These are phyloP conservation scores for Brachyistius frenatus DNA, from an alignment of 2,113 vertebrate species.

Conservation along the genomic window DNA sequence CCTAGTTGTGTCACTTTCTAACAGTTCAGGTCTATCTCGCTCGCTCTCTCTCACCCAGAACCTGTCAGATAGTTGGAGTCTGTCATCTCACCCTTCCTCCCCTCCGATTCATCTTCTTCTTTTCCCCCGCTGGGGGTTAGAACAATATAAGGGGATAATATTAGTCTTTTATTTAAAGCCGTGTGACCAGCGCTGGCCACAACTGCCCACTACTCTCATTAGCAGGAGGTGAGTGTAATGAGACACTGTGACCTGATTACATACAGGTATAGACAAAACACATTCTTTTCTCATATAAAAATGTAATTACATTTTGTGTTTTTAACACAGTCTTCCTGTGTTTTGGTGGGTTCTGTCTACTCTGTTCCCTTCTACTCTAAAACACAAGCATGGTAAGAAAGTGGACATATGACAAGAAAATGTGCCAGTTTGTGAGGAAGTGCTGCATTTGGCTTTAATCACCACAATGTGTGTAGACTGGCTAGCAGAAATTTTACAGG, in stretches of 20 bases:
- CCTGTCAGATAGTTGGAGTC: constrained; percentile 73
- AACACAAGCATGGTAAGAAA: constrained; percentile 4
- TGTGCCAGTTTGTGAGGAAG: constrained; percentile 16
- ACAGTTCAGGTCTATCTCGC: constrained; percentile 69
- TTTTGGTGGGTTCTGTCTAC: not conserved
- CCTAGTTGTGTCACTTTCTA: constrained; percentile 96
- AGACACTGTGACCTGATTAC: constrained; percentile 19
- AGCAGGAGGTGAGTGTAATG: constrained; percentile 16
- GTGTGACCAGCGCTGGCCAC: constrained; percentile 51
- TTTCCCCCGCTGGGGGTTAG: constrained; percentile 82
- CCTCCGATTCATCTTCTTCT: constrained; percentile 89
- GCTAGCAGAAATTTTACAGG: too few relatives aligned
- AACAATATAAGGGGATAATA: constrained; percentile 49
- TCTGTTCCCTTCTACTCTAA: not conserved
- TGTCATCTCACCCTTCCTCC: constrained; percentile 86
- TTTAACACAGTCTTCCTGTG: not conserved
- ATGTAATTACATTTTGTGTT: not conserved
- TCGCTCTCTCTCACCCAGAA: constrained; percentile 67
- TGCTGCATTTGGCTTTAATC: not conserved
- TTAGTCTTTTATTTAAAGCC: constrained; percentile 70
- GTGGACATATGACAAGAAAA: not conserved
- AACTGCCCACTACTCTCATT: constrained; percentile 27
- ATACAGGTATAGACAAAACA: not conserved
- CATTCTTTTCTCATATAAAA: constrained; percentile 9
- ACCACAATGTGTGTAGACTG: too few relatives aligned